phyloP scores from a whole-genome alignment of 2,888 invertebrate species.

The Cataglyphis albicans region DNA sequence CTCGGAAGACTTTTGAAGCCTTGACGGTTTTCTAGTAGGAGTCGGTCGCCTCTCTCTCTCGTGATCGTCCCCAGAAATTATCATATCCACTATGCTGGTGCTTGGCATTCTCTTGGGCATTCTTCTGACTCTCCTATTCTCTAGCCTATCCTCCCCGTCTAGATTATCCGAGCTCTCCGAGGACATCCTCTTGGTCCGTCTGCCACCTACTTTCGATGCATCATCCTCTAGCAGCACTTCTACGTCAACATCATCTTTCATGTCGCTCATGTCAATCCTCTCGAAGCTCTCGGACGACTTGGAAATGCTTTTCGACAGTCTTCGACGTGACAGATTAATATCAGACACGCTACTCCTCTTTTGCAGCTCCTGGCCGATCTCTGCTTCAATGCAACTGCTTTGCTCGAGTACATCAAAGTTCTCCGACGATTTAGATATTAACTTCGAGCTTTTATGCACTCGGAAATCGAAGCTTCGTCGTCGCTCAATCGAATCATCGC shows the following conservation, averaged over 20 bases:
- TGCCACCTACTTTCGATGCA: conserved; percentile 63
- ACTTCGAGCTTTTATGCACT: conserved; percentile 71
- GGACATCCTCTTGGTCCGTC: conserved; percentile 79
- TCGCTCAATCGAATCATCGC: conserved; percentile 77
- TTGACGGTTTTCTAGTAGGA: conserved; percentile 75
- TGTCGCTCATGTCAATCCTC: conserved; percentile 66
- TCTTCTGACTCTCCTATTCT: conserved; percentile 78
- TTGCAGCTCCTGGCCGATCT: conserved; percentile 72
- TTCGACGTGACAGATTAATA: conserved; percentile 77
- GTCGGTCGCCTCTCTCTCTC: conserved; percentile 73
- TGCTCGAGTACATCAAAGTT: conserved; percentile 79
- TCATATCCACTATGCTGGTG: conserved; percentile 77
- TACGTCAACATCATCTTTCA: conserved; percentile 66
- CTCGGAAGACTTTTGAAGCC: conserved; percentile 84
- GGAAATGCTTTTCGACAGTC: conserved; percentile 78
- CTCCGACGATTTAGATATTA: conserved; percentile 84
- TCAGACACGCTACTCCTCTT: conserved; percentile 82
- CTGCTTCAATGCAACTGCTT: neutral
- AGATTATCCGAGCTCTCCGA: conserved; percentile 84
- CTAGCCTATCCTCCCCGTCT: conserved; percentile 80
- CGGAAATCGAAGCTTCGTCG: conserved; percentile 79
- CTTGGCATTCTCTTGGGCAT: conserved; percentile 80
- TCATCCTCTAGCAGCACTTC: conserved; percentile 61
- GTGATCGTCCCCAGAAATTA: conserved; percentile 66
- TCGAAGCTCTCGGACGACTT: conserved; percentile 83